phyloP scores from a whole-genome alignment of 2,888 invertebrate genomes.

The Vandiemenella viatica region DNA sequence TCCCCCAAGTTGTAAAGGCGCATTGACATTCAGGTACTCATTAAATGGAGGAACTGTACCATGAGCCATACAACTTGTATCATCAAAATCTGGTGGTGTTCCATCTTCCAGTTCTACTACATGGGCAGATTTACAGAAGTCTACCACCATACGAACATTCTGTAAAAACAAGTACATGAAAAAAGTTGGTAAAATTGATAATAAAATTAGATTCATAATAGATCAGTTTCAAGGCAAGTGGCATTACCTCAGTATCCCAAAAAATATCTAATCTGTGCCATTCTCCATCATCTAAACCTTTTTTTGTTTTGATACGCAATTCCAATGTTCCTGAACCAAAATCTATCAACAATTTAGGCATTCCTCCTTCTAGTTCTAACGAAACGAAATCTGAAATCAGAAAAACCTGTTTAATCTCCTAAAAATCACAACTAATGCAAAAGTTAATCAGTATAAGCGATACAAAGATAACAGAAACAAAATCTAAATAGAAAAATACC shows the following conservation, averaged over 20 bases:
- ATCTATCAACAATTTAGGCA: slow-evolving; percentile 77
- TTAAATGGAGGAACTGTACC: slow-evolving; percentile 87
- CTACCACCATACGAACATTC: slow-evolving; percentile 81
- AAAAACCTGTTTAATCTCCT: too few species aligned
- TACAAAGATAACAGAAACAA: too few species aligned
- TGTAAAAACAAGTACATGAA: too few species aligned
- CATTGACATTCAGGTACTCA: slow-evolving; percentile 89
- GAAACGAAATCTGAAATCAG: slow-evolving; percentile 75
- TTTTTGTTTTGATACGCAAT: slow-evolving; percentile 67
- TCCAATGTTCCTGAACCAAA: slow-evolving; percentile 90
- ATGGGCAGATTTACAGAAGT: slow-evolving; percentile 80
- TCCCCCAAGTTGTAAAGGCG: slow-evolving; percentile 89
- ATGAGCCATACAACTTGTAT: slow-evolving; percentile 75
- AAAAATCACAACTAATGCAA: too few species aligned
- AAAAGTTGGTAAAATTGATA: neutral
- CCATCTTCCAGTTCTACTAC: slow-evolving; percentile 83
- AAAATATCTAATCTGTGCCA: slow-evolving; percentile 96
- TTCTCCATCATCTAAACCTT: slow-evolving; percentile 83
- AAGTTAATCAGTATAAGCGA: too few species aligned
- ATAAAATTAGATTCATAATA: neutral
- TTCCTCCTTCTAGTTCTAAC: slow-evolving; percentile 80
- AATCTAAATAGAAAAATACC: slow-evolving; percentile 23
- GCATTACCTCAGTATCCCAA: slow-evolving; percentile 68
- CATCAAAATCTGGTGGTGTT: slow-evolving; percentile 74
- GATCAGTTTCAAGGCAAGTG: neutral